These are phyloP conservation scores for Agrochola macilenta DNA, from an alignment of 2,888 invertebrate species.

Conservation along the genomic window DNA sequence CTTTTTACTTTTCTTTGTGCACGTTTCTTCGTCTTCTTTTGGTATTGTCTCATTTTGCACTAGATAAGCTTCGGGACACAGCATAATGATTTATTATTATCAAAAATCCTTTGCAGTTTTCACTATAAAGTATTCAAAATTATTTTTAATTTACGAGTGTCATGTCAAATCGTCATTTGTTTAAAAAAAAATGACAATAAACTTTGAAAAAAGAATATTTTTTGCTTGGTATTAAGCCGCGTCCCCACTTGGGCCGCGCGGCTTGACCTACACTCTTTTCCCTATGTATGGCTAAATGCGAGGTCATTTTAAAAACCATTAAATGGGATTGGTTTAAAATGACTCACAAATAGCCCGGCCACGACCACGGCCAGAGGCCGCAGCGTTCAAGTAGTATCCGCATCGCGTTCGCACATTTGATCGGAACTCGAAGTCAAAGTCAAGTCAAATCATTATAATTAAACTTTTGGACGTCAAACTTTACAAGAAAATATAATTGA, in stretches of 20 bases:
- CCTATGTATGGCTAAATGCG: neutral
- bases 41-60: constrained; percentile 75
- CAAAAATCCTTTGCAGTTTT: constrained; percentile 73
- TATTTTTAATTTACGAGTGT: constrained; percentile 68
- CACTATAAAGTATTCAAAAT: constrained; percentile 74
- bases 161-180: constrained; percentile 64
- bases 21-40: constrained; percentile 77
- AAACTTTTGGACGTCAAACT: no score
- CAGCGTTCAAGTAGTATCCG: neutral
- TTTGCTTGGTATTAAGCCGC: neutral
- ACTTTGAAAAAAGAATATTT: constrained; percentile 61
- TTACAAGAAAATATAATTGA: no score
- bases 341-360: neutral
- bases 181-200: constrained; percentile 39
- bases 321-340: no score
- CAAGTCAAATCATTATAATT: neutral
- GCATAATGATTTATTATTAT: constrained; percentile 76
- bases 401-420: neutral
- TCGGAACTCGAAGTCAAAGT: neutral
- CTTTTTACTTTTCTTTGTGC: constrained; percentile 76
- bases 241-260: no score
- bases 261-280: constrained; percentile 8
- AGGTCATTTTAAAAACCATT: no score
- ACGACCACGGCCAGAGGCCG: no score
- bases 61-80: constrained; percentile 83